Base-by-base conservation (phyloP, 2,797 vertebrate genomes). In the Esox masquinongy region DNA sequence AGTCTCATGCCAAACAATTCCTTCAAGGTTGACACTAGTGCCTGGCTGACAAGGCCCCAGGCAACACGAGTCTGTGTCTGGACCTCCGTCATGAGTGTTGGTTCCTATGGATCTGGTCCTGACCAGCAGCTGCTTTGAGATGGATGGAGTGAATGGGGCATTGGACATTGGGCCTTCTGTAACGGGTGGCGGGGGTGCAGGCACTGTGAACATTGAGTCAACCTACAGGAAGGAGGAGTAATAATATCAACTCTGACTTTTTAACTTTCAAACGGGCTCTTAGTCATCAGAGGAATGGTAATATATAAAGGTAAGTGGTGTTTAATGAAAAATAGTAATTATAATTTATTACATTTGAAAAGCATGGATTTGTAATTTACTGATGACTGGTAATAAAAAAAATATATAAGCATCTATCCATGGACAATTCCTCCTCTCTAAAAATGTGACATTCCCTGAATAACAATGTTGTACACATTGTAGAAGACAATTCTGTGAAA, bases 1-100 rank as follows among this genome's bases (percentile, higher is more conserved):
- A 0, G 97, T 99, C 94, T 99, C 98, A 79, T 99, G 98, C 98
- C 98, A 99, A 74, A 99, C 97, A 83, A 99, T 98, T 74, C 98
- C 98, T 95, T 99, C 97, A 92, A 99, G 93, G 92, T 99, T 99
- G 84, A 99, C 97, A 74, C 97, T 99, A 84, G 97, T 99, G 77
- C 98, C 98, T 7, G 98, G 98, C 87, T 97, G 96, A 92, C 98
- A 99, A 75, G 98, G 98, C 80, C 97, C 97, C 87, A 97, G 92
- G 88, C 95, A 96, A 92, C 95, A 94, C 0, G 95, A 91, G 84
- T 99, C 97, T 16, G 94, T 95, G 87, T 96, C 95, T 81, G 89
- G 91, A 83, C 83, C 1, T 1, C 86, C 84, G 0, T 99, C 97
- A 81, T 97, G 97, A 34, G 98, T 99, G 93, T 97, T 98, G 88